phyloP scores from a whole-genome alignment of 1,140 invertebrate genomes.

The Stenopsyche tienmushanensis region DNA sequence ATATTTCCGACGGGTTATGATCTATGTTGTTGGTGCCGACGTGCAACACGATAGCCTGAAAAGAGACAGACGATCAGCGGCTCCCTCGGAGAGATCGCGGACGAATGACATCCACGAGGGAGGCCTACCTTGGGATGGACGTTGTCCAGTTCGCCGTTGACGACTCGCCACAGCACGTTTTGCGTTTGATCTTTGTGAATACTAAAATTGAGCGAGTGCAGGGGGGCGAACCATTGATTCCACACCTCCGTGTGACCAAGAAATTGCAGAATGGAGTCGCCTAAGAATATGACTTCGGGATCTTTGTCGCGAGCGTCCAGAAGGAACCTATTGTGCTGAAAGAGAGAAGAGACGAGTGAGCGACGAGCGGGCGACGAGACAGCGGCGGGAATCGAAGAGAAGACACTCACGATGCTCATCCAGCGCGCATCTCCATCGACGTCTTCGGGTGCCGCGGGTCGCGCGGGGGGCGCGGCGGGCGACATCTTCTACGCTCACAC shows the following conservation, averaged over 20 bases:
- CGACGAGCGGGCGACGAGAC: slow-evolving; percentile 19
- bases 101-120: too few relatives aligned
- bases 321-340: slow-evolving; percentile 79
- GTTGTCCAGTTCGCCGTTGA: slow-evolving; percentile 85
- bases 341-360: slow-evolving; percentile 2
- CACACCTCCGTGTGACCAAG: slow-evolving; percentile 79
- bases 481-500: neutral
- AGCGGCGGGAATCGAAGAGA: slow-evolving; percentile 17
- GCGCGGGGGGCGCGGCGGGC: neutral
- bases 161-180: slow-evolving; percentile 85
- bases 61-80: too few relatives aligned
- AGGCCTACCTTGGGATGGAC: slow-evolving; percentile 86
- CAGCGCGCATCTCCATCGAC: slow-evolving; percentile 66
- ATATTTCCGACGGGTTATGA: slow-evolving; percentile 74
- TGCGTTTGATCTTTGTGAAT: slow-evolving; percentile 85
- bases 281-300: slow-evolving; percentile 88
- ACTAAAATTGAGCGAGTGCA: slow-evolving; percentile 89
- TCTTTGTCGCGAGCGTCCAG: slow-evolving; percentile 80
- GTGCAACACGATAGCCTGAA: slow-evolving; percentile 79
- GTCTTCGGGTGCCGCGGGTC: slow-evolving; percentile 62
- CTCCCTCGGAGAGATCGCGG: too few relatives aligned
- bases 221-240: slow-evolving; percentile 81
- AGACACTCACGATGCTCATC: slow-evolving; percentile 62
- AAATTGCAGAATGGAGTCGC: slow-evolving; percentile 81
- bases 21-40: slow-evolving; percentile 86